Percentiles rank a stretch among this genome's conserved stretches.
phyloP scores from a whole-genome alignment of 2,797 vertebrate species.

The Octomys mimax region DNA sequence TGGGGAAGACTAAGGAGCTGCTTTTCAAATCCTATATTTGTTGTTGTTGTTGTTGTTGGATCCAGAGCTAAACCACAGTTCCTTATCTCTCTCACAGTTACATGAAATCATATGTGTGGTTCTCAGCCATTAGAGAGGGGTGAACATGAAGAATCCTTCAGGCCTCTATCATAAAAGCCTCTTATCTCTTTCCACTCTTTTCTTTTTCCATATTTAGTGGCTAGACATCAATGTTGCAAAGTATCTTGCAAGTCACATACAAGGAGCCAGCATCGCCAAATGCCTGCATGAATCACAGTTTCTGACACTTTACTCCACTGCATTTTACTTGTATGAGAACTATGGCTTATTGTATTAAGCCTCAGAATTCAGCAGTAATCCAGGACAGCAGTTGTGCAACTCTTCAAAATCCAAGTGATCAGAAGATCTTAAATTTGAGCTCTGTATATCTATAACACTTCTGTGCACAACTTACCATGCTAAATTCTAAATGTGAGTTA shows the following conservation, averaged over 20 bases:
- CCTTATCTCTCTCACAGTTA: not conserved
- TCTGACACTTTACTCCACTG: not conserved
- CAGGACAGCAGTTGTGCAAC: not conserved
- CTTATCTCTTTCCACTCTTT: not conserved
- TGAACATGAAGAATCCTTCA: not conserved
- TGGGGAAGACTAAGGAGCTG: not conserved
- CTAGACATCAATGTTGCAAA: not conserved
- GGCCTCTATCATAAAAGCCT: not conserved
- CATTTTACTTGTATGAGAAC: not conserved
- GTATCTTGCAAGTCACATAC: not conserved
- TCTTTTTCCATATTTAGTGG: not conserved
- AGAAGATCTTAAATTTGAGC: not conserved
- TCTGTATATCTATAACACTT: rapidly evolving
- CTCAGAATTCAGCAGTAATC: not conserved
- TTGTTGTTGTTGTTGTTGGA: too few species aligned
- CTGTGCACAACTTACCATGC: not conserved
- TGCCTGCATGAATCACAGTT: not conserved
- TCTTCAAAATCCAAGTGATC: not conserved
- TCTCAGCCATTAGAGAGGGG: not conserved
- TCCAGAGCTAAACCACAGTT: not conserved
- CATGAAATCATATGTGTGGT: not conserved
- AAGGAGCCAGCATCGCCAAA: not conserved
- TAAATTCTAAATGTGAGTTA: not conserved
- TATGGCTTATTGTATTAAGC: not conserved
- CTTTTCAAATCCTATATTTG: not conserved